Evolutionary conservation across 2,888 invertebrate genomes (phyloP).

Genomic region (Andrena fulva): DNA sequence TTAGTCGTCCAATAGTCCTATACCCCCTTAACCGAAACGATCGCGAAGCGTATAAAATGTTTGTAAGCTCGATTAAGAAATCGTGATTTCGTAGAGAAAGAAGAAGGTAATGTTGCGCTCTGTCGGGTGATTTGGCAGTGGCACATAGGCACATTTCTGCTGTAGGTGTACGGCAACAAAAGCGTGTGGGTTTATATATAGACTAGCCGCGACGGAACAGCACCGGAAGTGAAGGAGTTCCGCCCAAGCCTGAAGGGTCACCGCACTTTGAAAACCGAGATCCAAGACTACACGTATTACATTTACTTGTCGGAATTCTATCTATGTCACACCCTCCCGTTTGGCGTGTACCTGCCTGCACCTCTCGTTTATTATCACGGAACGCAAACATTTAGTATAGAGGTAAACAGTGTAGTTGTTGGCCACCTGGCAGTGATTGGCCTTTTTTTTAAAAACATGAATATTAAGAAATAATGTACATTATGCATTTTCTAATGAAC

Average conservation of each 20-base stretch:
- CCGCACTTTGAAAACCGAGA: slow-evolving; percentile 78
- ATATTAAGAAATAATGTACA: no score
- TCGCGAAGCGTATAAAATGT: not conserved
- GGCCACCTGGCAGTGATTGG: no score
- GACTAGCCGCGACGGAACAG: slow-evolving; percentile 81
- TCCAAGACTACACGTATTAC: slow-evolving; percentile 57
- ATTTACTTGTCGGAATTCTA: slow-evolving; percentile 36
- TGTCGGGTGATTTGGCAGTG: not conserved
- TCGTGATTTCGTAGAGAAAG: slow-evolving; percentile 7
- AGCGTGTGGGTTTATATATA: slow-evolving; percentile 71
- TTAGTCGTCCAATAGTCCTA: no score
- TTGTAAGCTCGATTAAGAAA: not conserved
- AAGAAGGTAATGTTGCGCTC: not conserved
- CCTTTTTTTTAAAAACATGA: no score
- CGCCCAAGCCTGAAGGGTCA: slow-evolving; percentile 82
- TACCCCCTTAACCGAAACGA: not conserved
- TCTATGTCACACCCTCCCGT: not conserved
- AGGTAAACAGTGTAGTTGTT: no score
- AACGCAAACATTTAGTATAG: not conserved
- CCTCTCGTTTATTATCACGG: not conserved
- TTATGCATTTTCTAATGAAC: no score
- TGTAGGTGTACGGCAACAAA: slow-evolving; percentile 44
- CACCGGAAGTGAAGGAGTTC: slow-evolving; percentile 83
- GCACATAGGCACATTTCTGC: slow-evolving; percentile 16
- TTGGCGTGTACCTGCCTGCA: not conserved